Percentiles rank a stretch among this genome's conserved stretches.
Conservation (phyloP, 2,797 vertebrate species). For the Falco rusticolus region DNA sequence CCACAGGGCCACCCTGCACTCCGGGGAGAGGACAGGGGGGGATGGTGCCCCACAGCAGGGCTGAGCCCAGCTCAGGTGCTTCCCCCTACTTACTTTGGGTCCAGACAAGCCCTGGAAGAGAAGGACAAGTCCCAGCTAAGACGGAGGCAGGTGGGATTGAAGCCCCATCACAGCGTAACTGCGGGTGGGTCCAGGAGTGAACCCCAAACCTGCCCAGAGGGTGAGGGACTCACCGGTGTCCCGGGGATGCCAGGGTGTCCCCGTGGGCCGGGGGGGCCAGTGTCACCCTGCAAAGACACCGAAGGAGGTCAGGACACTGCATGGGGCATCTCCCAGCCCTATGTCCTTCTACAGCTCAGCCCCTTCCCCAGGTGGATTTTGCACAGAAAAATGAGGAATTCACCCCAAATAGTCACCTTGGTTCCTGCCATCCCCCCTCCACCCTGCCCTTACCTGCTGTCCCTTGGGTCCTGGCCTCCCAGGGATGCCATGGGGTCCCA, state of each 20-base stretch:
- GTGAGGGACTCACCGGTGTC: slow-evolving; percentile 76
- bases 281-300: slow-evolving; percentile 77
- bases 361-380: neutral
- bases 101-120: slow-evolving; percentile 83
- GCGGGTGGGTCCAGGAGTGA: fast-evolving
- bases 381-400: neutral
- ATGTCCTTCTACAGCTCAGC: neutral
- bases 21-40: neutral
- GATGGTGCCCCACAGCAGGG: fast-evolving
- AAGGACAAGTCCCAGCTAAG: neutral
- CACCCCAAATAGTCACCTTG: neutral
- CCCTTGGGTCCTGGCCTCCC: slow-evolving; percentile 80
- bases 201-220: fast-evolving
- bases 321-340: neutral
- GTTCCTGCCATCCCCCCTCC: neutral
- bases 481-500: slow-evolving; percentile 66
- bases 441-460: slow-evolving; percentile 78
- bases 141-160: neutral
- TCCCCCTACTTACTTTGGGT: slow-evolving; percentile 79
- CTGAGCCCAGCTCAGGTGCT: fast-evolving
- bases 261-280: slow-evolving; percentile 74
- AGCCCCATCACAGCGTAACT: neutral
- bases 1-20: neutral
- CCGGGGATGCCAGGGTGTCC: slow-evolving; percentile 82
- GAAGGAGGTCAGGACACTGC: neutral